phyloP scores from a whole-genome alignment of 2,113 vertebrate species.

The Chamaetylas fuelleborni region DNA sequence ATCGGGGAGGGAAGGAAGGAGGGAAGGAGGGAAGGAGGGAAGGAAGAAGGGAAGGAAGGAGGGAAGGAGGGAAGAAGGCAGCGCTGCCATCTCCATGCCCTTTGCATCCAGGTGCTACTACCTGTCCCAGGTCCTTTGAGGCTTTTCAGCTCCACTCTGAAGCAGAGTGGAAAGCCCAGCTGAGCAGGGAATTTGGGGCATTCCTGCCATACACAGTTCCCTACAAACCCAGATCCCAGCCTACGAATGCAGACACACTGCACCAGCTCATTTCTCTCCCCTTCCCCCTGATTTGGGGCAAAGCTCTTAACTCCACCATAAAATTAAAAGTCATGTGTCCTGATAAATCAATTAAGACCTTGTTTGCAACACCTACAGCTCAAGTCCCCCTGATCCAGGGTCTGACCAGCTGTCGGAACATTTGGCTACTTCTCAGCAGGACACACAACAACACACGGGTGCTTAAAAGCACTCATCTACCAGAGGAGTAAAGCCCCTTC shows the following conservation, averaged over 20 bases:
- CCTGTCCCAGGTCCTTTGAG: accelerated
- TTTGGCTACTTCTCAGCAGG: conserved; percentile 50
- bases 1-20: too few species aligned
- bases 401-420: conserved; percentile 6
- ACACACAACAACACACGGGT: background rate
- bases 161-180: background rate
- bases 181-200: background rate
- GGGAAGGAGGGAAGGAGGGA: too few species aligned
- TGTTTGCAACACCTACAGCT: conserved; percentile 50
- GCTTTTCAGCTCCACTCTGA: background rate
- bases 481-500: conserved; percentile 28
- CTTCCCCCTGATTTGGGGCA: background rate
- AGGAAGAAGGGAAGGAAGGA: too few species aligned
- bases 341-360: conserved; percentile 44
- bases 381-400: background rate
- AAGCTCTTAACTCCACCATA: background rate
- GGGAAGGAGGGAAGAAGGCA: background rate
- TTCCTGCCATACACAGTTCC: background rate
- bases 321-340: conserved; percentile 16
- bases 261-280: background rate
- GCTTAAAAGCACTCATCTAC: background rate
- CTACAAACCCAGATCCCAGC: background rate
- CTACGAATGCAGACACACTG: accelerated
- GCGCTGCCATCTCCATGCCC: accelerated
- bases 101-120: background rate